phyloP scores from a whole-genome alignment of 1,140 invertebrate species.

The Aphelinus certus region DNA sequence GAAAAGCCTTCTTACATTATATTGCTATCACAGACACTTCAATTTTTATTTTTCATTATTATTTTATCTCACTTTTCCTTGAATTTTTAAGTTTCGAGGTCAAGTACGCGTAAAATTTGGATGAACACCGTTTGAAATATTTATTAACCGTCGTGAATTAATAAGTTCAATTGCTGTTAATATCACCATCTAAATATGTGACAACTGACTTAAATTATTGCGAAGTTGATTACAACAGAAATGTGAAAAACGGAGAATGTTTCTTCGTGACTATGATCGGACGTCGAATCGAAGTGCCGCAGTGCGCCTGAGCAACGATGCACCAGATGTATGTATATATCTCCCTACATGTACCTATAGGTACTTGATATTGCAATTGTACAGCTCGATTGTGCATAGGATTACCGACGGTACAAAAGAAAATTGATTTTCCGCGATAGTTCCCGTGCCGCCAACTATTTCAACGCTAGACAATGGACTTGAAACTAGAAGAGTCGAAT shows the following conservation, averaged over 20 bases:
- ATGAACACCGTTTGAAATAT: no score
- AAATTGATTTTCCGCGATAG: constrained; percentile 23
- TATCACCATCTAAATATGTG: no score
- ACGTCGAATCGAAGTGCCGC: constrained; percentile 16
- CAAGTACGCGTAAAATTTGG: no score
- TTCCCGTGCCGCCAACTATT: not conserved
- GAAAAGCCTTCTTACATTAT: no score
- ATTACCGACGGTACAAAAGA: not conserved
- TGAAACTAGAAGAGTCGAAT: constrained; percentile 10
- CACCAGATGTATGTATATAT: no score
- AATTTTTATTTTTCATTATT: no score
- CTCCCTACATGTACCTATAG: not conserved
- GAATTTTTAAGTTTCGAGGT: no score
- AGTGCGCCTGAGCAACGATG: constrained; percentile 23
- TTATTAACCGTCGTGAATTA: no score
- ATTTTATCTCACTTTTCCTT: no score
- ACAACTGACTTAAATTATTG: no score
- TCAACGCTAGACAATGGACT: not conserved
- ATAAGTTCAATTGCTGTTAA: no score
- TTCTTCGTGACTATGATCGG: not conserved
- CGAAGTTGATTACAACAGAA: not conserved
- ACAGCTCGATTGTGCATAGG: constrained; percentile 1
- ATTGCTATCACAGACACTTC: no score
- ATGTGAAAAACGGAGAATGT: not conserved
- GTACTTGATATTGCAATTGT: not conserved